Base-by-base conservation (phyloP, 1,140 invertebrate species). In the Drosophila triauraria region DNA sequence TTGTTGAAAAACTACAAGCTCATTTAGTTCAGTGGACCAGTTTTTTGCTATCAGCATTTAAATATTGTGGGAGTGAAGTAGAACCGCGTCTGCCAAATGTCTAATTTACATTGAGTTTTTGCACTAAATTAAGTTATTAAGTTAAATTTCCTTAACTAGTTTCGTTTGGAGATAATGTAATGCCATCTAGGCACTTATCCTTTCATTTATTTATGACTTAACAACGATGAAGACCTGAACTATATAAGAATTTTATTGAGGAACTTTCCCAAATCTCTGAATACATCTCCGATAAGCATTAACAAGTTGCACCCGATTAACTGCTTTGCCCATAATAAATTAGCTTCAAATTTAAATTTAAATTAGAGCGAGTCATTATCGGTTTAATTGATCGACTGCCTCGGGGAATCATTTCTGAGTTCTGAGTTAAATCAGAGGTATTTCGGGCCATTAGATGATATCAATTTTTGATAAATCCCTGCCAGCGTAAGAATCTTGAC, bases 231-330 rank as follows among this genome's bases (percentile, higher is more conserved):
- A 56, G 32, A 62, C 30, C 59, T 65, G 53, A 59, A 27, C 62
- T 64, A 32, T 65, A 47, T 47, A 35, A 13, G 27, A 12, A 4
- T 67, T 68, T 70, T 54, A 68, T 54, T 42, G 67, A 44, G 67
- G 30, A 53, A 68, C 67, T 70, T 70, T 70, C 67, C 40, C 27
- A 69, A 54, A 46, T 68, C 67, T 30, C 1, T 3, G 67, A n/a
- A 46, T 67, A 54, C 35, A 46, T 40, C 47, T 46, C 10, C 17
- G 23, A 8, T 63, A 68, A n/a, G n/a, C 48, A 56, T 54, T 56
- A 69, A 68, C 63, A 68, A 70, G 67, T 70, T 70, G 67, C 67
- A 70, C 67, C 67, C 67, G 67, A 68, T 70, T 54, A 68, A 70
- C 67, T 56, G 67, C 48, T 32, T 43, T 15, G 25, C 32, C 53